phyloP scores from a whole-genome alignment of 2,113 vertebrate species.

The Halcyon malimbica region DNA sequence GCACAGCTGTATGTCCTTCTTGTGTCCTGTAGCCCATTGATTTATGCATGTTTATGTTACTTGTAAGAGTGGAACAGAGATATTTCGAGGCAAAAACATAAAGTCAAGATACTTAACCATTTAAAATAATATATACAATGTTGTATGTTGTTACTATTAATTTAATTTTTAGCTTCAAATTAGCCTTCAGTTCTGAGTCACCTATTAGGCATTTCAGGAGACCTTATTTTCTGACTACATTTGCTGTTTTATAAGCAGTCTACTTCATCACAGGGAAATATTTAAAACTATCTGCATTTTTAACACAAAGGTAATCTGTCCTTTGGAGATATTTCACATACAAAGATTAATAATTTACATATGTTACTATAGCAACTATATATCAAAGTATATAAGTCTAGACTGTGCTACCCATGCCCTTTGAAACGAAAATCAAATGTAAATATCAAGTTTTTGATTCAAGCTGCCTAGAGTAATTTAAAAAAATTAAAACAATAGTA shows the following conservation, averaged over 20 bases:
- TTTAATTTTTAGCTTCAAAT: not conserved
- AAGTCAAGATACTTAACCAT: not conserved
- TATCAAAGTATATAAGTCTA: constrained; percentile 66
- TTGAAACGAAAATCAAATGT: constrained; percentile 60
- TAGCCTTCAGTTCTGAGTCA: not conserved
- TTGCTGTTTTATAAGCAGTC: constrained; percentile 12
- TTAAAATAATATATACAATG: not conserved
- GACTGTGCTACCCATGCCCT: constrained; percentile 41
- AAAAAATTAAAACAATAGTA: constrained; percentile 17
- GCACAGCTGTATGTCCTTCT: not conserved
- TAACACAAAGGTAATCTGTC: constrained; percentile 60
- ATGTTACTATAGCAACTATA: constrained; percentile 63
- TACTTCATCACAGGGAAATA: constrained; percentile 51
- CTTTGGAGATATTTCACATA: constrained; percentile 60
- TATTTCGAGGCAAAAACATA: not conserved
- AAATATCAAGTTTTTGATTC: constrained; percentile 53
- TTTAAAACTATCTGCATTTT: constrained; percentile 57
- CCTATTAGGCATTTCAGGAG: not conserved
- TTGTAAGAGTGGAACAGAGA: not conserved
- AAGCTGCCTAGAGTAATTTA: constrained; percentile 30
- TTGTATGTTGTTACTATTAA: not conserved
- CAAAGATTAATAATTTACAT: constrained; percentile 66
- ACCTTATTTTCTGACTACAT: not conserved
- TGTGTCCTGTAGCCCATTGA: accelerated
- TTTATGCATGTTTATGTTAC: not conserved